A percentile compares a stretch with the other conserved stretches of the same genome.
Conservation (phyloP, 2,113 vertebrate species). For the Vulpes lagopus region DNA sequence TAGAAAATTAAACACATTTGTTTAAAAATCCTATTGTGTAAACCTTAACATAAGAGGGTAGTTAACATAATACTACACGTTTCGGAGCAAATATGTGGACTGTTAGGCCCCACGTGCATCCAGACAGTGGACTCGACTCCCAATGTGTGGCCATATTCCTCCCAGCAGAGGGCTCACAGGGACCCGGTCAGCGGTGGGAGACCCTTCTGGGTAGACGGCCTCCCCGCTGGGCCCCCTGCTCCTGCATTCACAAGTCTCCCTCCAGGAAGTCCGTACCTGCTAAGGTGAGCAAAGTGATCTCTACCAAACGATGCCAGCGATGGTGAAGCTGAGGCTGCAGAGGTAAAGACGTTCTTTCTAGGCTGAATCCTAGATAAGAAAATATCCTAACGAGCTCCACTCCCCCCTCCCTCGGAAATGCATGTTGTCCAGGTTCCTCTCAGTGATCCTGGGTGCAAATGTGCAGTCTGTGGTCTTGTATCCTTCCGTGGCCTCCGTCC, state of each 20-base stretch:
- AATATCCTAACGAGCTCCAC: neutral
- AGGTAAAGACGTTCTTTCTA: neutral
- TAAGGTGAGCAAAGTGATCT: neutral
- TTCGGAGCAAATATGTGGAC: conserved; percentile 36
- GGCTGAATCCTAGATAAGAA: neutral
- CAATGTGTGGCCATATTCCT: neutral
- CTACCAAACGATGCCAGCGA: neutral
- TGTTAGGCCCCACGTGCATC: conserved; percentile 59
- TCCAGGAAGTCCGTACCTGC: neutral
- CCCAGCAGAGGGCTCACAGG: neutral
- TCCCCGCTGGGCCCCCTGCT: neutral
- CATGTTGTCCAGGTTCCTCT: neutral
- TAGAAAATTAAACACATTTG: conserved; percentile 88
- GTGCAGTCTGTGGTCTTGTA: accelerated
- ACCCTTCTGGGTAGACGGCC: neutral
- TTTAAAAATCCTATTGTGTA: conserved; percentile 87
- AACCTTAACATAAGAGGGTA: conserved; percentile 83
- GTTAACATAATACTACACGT: conserved; percentile 70
- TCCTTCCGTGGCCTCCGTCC: accelerated
- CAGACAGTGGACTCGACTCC: neutral
- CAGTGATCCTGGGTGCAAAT: accelerated
- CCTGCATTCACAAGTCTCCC: neutral
- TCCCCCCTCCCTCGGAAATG: neutral
- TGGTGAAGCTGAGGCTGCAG: neutral
- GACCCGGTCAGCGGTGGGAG: neutral